Percentiles rank a stretch among this genome's conserved stretches.
Evolutionary conservation across 2,888 invertebrate genomes (phyloP).

Genomic region (Platypus cylindrus): DNA sequence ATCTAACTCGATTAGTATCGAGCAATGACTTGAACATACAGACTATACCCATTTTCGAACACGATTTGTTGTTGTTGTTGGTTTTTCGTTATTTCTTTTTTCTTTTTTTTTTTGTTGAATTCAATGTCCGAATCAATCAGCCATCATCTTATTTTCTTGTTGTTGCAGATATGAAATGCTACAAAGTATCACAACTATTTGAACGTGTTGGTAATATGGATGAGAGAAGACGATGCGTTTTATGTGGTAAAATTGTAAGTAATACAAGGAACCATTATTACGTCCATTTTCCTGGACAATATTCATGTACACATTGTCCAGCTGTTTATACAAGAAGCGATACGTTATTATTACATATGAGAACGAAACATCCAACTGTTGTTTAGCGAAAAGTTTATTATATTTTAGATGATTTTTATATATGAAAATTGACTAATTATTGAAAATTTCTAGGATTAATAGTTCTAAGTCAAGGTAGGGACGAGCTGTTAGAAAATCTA

Average conservation of each 20-base stretch:
- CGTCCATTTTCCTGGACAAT: slow-evolving; percentile 47
- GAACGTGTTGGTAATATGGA: slow-evolving; percentile 44
- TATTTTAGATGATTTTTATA: too few relatives aligned
- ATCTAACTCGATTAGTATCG: too few relatives aligned
- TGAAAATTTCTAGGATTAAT: too few relatives aligned
- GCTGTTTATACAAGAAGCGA: slow-evolving; percentile 47
- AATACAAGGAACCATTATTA: slow-evolving; percentile 49
- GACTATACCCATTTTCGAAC: too few relatives aligned
- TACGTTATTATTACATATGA: slow-evolving; percentile 44
- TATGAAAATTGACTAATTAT: too few relatives aligned
- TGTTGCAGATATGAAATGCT: slow-evolving; percentile 43
- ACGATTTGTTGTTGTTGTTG: too few relatives aligned
- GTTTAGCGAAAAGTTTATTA: slow-evolving; percentile 33
- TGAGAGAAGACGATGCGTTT: slow-evolving; percentile 43
- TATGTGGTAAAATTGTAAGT: slow-evolving; percentile 49
- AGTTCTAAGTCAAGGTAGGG: too few relatives aligned
- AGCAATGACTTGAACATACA: too few relatives aligned
- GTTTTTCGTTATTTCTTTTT: neutral
- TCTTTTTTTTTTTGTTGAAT: too few relatives aligned
- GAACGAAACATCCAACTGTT: slow-evolving; percentile 41
- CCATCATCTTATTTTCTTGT: too few relatives aligned
- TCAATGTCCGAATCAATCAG: too few relatives aligned
- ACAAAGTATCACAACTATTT: slow-evolving; percentile 45
- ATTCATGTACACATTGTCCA: slow-evolving; percentile 44
- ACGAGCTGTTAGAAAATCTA: too few relatives aligned